Evolutionary conservation across 1,140 invertebrate species (phyloP), one percentile per base, ranked within the genome.

Genomic region (Trichogramma pretiosum): DNA sequence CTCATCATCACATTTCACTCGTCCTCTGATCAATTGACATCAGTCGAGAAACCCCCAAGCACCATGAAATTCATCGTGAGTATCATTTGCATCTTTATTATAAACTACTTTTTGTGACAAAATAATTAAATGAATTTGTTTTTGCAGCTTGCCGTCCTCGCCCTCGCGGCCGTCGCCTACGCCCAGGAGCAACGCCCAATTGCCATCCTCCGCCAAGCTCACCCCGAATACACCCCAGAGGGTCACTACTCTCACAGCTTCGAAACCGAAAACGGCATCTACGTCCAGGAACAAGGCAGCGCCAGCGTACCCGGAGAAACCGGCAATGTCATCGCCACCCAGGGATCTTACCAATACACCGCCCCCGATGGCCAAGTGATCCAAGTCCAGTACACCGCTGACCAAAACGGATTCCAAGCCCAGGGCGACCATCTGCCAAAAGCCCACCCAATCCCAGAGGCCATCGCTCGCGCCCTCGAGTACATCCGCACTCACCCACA

Each of bases 181-280:
- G 52, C 51, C 0, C 3, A 14, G 1, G 40, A 34, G 1, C 53
- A 54, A 16, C 35, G 38, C 10, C 63, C 64, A 3, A 47, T 64
- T 14, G 60, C 61, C 1, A 72, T 74, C 22, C 22, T 74, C 5
- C 58, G 57, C 11, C 67, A 72, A 11, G 30, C 65, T 0, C 52
- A 58, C 7, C 68, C 73, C 33, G 44, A 59, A 1, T 54, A 60
- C 5, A 61, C 65, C 1, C n/a, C n/a, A n/a, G 70, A 73, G 13
- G 72, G 70, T 16, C 40, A 58, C 0, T 74, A 73, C 52, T 17
- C 28, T 2, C 73, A 43, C 49, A 68, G 70, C 7, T 83, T 77
- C 57, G 80, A 82, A 53, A 81, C 79, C 5, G 77, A 75, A 23
- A 79, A 83, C 54, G 80, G 78, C 36, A 82, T 82, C 19, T 58